These are phyloP conservation scores for Busseola fusca DNA, from an alignment of 2,888 invertebrate species.

Conservation along the genomic window DNA sequence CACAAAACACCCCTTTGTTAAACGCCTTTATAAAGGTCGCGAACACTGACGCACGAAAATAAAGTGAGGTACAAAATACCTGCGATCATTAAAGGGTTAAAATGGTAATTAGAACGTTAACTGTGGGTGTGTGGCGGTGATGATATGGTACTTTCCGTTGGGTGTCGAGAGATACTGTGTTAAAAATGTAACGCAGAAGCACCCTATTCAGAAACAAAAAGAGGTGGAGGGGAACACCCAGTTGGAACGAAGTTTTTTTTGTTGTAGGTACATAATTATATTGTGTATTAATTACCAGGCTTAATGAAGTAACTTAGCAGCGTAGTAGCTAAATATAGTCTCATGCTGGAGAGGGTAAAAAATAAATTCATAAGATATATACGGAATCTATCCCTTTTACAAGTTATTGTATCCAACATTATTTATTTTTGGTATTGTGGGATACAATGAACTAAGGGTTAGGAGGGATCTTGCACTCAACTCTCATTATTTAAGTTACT, in stretches of 20 bases:
- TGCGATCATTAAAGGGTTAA: conserved; percentile 23
- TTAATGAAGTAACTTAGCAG: background rate
- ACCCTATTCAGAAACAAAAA: background rate
- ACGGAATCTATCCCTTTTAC: too few species aligned
- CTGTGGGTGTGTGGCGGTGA: conserved; percentile 13
- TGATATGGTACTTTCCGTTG: background rate
- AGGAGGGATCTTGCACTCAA: too few species aligned
- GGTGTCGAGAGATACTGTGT: background rate
- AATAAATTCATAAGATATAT: too few species aligned
- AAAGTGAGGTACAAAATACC: conserved; percentile 12
- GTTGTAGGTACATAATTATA: background rate
- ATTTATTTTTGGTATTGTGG: too few species aligned
- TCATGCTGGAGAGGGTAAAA: too few species aligned
- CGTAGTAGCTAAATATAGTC: background rate
- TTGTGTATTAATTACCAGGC: background rate
- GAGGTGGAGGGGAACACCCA: background rate
- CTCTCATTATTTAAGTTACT: too few species aligned
- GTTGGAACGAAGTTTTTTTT: background rate
- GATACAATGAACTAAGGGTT: too few species aligned
- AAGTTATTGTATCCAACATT: too few species aligned
- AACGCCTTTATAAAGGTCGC: conserved; percentile 24
- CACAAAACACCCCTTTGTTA: conserved; percentile 23
- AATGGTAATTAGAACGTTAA: conserved; percentile 17
- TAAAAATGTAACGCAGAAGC: background rate
- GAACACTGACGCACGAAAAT: conserved; percentile 18